A percentile compares a stretch with the other conserved stretches of the same genome.
phyloP scores from a whole-genome alignment of 92 coral and sea anemone genomes.

The Metridium senile region DNA sequence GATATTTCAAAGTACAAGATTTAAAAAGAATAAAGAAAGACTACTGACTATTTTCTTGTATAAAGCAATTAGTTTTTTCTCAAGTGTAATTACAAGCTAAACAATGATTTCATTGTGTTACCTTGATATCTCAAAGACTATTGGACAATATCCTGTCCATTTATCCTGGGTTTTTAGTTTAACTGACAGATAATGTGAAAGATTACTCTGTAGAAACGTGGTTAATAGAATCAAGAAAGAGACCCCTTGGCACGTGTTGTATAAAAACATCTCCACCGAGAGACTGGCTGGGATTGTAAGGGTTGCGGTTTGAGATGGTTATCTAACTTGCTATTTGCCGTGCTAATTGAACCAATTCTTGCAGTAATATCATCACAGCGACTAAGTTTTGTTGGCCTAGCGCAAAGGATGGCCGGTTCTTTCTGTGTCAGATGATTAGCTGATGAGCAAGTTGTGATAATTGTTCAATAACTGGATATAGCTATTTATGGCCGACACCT shows the following conservation, averaged over 20 bases:
- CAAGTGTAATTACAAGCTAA: constrained; percentile 19
- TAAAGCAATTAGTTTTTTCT: constrained; percentile 2
- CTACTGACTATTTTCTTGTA: too few species aligned
- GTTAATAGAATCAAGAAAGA: constrained; percentile 8
- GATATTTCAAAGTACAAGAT: not conserved
- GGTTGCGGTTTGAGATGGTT: constrained; percentile 22
- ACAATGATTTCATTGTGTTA: constrained; percentile 7
- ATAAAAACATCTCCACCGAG: not conserved
- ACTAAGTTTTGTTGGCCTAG: constrained; percentile 2
- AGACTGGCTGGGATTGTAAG: not conserved
- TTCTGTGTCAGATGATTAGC: not conserved
- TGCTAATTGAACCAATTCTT: constrained; percentile 46
- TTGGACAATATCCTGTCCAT: constrained; percentile 17
- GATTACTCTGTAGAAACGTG: constrained; percentile 34
- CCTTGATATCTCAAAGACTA: constrained; percentile 6
- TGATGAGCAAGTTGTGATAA: not conserved
- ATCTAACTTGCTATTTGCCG: constrained; percentile 20
- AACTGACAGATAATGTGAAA: constrained; percentile 27
- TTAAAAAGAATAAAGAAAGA: not conserved
- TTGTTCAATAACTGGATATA: not conserved
- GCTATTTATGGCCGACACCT: constrained; percentile 1
- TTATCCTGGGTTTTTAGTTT: constrained; percentile 19
- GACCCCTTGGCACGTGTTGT: constrained; percentile 28
- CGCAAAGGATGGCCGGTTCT: not conserved
- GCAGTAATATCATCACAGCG: not conserved